Evolutionary conservation across 2,797 vertebrate genomes (phyloP), one percentile per base, ranked within the genome.

Genomic region (Tarsius wallacei): DNA sequence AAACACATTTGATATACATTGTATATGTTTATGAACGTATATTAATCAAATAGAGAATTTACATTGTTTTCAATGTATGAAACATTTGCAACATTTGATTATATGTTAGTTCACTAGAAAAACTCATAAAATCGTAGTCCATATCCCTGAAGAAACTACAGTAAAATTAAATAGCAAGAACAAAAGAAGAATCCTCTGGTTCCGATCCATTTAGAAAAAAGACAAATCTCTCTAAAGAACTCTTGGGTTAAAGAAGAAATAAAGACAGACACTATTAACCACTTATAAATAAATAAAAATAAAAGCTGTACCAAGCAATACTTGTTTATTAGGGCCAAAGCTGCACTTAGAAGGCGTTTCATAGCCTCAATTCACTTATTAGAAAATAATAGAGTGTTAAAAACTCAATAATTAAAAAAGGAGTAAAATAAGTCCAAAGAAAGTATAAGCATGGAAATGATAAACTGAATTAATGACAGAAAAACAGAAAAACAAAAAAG

Each of bases 141-240:
- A 33, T 86, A 66, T 36, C 24, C 73, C 24, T 93, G 64, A 85
- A 64, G 14, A 78, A 84, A 86, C 74, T 85, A 86, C 21, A 84
- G 7, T 61, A 87, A 68, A 74, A 81, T 68, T 24, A 82, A 87
- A 90, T 82, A 90, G 36, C 83, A 90, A 90, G 33, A 71, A 71
- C 16, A 73, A 77, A 83, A 82, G 28, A 49, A 90, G 28, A 83
- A 31, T 80, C 14, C 13, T 22, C 7, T 21, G 70, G 7, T 6
- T 19, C 8, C 47, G 31, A 86, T 22, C 2, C 36, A 42, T 74
- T 80, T 90, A 8, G 55, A 66, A 91, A 74, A 90, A 86, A 55
- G 31, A 84, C 66, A 51, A 0, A 63, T 13, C 73, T 12, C 51
- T 47, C 47, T 57, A 84, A 71, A 64, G 83, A 77, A 64, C 28